Conservation (phyloP, 2,888 invertebrate genomes). For the Catocala fraxini region DNA sequence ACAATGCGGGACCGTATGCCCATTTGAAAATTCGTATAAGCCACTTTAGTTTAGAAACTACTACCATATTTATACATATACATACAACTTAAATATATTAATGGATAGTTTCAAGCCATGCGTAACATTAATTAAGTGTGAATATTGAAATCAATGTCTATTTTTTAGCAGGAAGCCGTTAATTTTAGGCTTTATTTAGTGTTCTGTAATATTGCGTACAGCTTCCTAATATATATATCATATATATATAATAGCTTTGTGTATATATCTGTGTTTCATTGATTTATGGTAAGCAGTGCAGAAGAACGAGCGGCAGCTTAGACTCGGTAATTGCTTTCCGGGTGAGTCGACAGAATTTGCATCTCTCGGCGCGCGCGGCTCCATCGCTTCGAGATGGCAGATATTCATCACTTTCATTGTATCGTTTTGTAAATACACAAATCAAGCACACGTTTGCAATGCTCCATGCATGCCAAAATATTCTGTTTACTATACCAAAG, state of each 20-base stretch:
- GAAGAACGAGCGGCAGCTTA: slow-evolving; percentile 58
- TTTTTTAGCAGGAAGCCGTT: too few relatives aligned
- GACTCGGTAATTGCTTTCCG: slow-evolving; percentile 69
- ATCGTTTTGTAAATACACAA: slow-evolving; percentile 36
- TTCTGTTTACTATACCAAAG: not conserved
- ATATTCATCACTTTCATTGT: slow-evolving; percentile 48
- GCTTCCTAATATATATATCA: slow-evolving; percentile 15
- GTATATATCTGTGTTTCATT: slow-evolving; percentile 39
- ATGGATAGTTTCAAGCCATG: too few relatives aligned
- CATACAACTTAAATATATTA: too few relatives aligned
- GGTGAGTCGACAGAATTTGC: slow-evolving; percentile 69
- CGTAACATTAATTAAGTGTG: too few relatives aligned
- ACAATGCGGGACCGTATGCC: too few relatives aligned
- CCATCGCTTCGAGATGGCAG: slow-evolving; percentile 44
- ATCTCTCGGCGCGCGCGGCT: slow-evolving; percentile 46
- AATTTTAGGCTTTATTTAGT: too few relatives aligned
- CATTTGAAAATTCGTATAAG: too few relatives aligned
- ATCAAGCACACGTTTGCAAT: slow-evolving; percentile 23
- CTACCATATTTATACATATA: too few relatives aligned
- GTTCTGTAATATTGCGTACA: slow-evolving; percentile 5
- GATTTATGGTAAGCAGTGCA: slow-evolving; percentile 62
- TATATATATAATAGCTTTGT: slow-evolving; percentile 23
- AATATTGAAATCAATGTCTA: too few relatives aligned
- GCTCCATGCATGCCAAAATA: slow-evolving; percentile 9
- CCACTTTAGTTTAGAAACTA: too few relatives aligned